These are phyloP conservation scores for Hymenochirus boettgeri DNA, from an alignment of 2,113 vertebrate genomes.

Conservation along the genomic window DNA sequence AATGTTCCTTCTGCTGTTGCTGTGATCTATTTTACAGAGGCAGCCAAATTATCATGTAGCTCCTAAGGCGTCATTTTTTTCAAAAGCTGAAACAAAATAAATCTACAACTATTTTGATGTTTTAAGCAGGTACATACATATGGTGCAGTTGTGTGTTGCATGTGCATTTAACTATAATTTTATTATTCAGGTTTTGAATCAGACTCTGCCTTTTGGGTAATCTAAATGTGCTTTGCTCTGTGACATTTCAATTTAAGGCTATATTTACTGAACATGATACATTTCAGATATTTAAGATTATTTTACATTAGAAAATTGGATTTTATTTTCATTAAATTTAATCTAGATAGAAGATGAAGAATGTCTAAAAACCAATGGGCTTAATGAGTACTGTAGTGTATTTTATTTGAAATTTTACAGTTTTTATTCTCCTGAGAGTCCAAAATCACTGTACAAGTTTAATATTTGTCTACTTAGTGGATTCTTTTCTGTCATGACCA, in stretches of 20 bases:
- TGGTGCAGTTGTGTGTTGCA: slow-evolving; percentile 2
- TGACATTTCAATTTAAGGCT: slow-evolving; percentile 40
- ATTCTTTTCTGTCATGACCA: no score
- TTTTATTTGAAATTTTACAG: no score
- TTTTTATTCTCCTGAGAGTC: no score
- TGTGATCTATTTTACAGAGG: slow-evolving; percentile 9
- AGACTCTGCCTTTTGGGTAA: slow-evolving; percentile 18
- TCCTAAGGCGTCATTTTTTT: background rate
- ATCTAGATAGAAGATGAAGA: background rate
- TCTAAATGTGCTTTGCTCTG: slow-evolving; percentile 40
- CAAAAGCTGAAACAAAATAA: slow-evolving; percentile 5
- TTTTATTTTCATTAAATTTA: slow-evolving; percentile 21
- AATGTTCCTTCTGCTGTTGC: background rate
- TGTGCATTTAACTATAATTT: slow-evolving; percentile 8
- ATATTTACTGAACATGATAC: slow-evolving; percentile 39
- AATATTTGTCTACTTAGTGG: no score
- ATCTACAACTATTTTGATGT: background rate
- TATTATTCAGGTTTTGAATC: slow-evolving; percentile 19
- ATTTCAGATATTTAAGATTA: slow-evolving; percentile 28
- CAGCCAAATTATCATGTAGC: background rate
- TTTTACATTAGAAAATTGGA: slow-evolving; percentile 10
- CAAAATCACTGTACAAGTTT: no score
- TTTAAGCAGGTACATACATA: background rate
- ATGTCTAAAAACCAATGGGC: background rate
- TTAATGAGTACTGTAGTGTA: background rate